These are phyloP conservation scores for Hirudo medicinalis DNA, from an alignment of 1,140 invertebrate genomes.

Conservation along the genomic window DNA sequence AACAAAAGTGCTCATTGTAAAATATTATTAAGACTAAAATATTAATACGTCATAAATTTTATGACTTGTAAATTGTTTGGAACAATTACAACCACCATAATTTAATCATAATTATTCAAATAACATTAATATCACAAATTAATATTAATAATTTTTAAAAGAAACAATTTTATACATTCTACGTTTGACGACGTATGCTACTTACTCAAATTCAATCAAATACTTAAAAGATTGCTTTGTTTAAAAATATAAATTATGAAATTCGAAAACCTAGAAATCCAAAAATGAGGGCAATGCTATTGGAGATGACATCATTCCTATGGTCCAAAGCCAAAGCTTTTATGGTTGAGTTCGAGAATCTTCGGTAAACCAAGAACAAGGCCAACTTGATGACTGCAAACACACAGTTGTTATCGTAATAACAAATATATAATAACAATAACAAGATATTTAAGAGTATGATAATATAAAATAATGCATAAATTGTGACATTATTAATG, in stretches of 20 bases:
- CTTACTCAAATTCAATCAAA: too few species aligned
- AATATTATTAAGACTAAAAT: constrained; percentile 27
- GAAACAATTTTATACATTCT: neutral
- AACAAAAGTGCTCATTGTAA: constrained; percentile 16
- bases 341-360: constrained; percentile 11
- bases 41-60: constrained; percentile 26
- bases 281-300: constrained; percentile 26
- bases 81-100: neutral
- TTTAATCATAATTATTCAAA: too few species aligned
- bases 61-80: neutral
- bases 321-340: constrained; percentile 28
- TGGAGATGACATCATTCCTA: constrained; percentile 29
- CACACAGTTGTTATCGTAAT: neutral
- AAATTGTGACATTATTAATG: too few species aligned
- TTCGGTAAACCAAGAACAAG: constrained; percentile 21
- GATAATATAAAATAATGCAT: too few species aligned
- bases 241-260: neutral
- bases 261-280: constrained; percentile 26
- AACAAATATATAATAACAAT: neutral
- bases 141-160: too few species aligned
- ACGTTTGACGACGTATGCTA: too few species aligned
- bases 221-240: too few species aligned
- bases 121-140: too few species aligned
- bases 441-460: too few species aligned
- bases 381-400: constrained; percentile 22